phyloP scores from a whole-genome alignment of 2,113 vertebrate species.

The Gobio gobio region DNA sequence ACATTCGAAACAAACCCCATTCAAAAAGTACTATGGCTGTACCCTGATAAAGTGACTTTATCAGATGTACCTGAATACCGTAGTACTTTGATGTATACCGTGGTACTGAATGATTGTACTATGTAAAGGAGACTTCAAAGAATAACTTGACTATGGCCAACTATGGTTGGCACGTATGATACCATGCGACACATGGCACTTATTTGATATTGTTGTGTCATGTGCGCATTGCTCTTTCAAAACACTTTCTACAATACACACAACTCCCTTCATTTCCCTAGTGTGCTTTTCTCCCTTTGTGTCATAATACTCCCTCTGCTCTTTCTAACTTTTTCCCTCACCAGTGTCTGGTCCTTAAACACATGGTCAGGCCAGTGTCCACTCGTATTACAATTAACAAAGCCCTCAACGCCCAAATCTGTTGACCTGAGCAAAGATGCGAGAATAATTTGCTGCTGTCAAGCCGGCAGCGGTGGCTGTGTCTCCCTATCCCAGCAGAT shows the following conservation, averaged over 20 bases:
- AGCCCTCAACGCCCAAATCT: not conserved
- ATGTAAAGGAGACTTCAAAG: not conserved
- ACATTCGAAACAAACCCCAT: not conserved
- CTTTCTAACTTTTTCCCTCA: slow-evolving; percentile 8
- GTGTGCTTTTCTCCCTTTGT: not conserved
- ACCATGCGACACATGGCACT: not conserved
- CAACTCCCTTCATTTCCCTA: no score
- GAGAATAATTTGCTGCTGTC: slow-evolving; percentile 21
- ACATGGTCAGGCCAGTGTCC: slow-evolving; percentile 38
- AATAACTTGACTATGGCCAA: not conserved
- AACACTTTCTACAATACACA: not conserved
- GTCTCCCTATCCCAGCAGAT: not conserved
- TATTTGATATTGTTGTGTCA: not conserved
- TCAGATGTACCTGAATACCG: not conserved
- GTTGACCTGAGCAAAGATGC: slow-evolving; percentile 15
- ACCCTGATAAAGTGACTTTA: not conserved
- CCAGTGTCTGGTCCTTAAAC: slow-evolving; percentile 42
- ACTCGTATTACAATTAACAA: slow-evolving; percentile 30
- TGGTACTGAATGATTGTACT: not conserved
- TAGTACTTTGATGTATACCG: not conserved
- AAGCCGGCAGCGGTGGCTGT: not conserved
- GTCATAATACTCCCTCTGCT: not conserved
- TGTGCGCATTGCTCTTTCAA: not conserved
- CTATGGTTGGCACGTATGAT: not conserved
- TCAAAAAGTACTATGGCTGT: not conserved